A percentile compares a stretch with the other conserved stretches of the same genome.
Conservation (phyloP, 2,888 invertebrate genomes). For the Callosobruchus maculatus region DNA sequence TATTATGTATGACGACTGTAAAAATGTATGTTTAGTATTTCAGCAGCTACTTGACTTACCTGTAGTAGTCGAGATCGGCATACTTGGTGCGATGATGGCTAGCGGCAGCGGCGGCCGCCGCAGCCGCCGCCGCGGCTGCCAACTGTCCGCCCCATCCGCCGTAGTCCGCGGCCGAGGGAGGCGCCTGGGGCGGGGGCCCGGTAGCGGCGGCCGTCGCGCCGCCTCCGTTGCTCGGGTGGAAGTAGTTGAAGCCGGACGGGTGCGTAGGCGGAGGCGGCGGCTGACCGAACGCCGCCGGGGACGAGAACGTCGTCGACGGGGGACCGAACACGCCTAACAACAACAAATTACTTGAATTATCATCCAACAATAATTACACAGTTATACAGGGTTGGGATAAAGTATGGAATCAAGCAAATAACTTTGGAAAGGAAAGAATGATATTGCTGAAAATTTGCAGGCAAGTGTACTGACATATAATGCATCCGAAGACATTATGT, state of each 20-base stretch:
- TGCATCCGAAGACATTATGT: no score
- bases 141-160: constrained; percentile 74
- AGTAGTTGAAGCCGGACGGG: constrained; percentile 76
- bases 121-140: constrained; percentile 38
- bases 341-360: not conserved
- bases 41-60: not conserved
- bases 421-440: no score
- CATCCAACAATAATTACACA: no score
- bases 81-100: not conserved
- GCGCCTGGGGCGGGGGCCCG: not conserved
- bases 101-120: not conserved
- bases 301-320: constrained; percentile 61
- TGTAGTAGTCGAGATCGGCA: not conserved
- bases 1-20: no score
- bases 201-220: constrained; percentile 56
- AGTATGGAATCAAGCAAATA: no score
- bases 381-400: no score
- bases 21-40: not conserved
- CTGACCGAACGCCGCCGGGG: constrained; percentile 67
- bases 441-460: no score
- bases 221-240: constrained; percentile 71
- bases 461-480: no score
- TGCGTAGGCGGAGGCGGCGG: constrained; percentile 53
- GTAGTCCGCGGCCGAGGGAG: constrained; percentile 55
- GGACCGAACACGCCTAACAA: constrained; percentile 64